Evolutionary conservation across 1,140 invertebrate genomes (phyloP).

Genomic region (Brachionus sp.): DNA sequence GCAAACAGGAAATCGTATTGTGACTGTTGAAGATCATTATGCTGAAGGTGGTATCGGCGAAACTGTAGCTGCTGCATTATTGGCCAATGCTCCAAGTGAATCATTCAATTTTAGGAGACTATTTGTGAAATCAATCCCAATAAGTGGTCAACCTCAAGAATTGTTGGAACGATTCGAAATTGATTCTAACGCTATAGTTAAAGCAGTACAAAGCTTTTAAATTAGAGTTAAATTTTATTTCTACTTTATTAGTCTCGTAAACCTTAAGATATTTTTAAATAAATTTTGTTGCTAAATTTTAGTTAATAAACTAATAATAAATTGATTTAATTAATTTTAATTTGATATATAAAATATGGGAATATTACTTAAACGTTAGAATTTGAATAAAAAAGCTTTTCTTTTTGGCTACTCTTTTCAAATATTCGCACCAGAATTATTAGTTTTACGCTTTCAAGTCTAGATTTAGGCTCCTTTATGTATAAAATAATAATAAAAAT

Average conservation of each 20-base stretch:
- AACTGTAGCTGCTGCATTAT: slow-evolving; percentile 77
- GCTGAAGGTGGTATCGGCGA: slow-evolving; percentile 87
- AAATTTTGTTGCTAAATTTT: background rate
- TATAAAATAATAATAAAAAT: too few species aligned
- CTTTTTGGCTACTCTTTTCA: too few species aligned
- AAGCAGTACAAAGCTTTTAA: slow-evolving; percentile 33
- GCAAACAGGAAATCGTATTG: slow-evolving; percentile 72
- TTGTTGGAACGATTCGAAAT: slow-evolving; percentile 46
- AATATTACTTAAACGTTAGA: too few species aligned
- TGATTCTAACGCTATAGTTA: slow-evolving; percentile 28
- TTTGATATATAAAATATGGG: too few species aligned
- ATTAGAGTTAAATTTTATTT: background rate
- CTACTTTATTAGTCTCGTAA: background rate
- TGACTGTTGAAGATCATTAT: slow-evolving; percentile 97
- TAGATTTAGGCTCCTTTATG: too few species aligned
- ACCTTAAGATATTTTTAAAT: too few species aligned
- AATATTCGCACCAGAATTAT: too few species aligned
- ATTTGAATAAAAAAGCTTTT: too few species aligned
- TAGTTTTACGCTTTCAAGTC: too few species aligned
- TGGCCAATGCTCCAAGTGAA: background rate
- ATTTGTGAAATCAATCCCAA: slow-evolving; percentile 45
- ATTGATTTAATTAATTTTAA: too few species aligned
- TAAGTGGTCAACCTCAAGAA: slow-evolving; percentile 47
- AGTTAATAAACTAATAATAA: background rate
- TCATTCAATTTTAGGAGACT: slow-evolving; percentile 36